Evolutionary conservation across 2,797 vertebrate species (phyloP).

Genomic region (Onychomys arenicola): DNA sequence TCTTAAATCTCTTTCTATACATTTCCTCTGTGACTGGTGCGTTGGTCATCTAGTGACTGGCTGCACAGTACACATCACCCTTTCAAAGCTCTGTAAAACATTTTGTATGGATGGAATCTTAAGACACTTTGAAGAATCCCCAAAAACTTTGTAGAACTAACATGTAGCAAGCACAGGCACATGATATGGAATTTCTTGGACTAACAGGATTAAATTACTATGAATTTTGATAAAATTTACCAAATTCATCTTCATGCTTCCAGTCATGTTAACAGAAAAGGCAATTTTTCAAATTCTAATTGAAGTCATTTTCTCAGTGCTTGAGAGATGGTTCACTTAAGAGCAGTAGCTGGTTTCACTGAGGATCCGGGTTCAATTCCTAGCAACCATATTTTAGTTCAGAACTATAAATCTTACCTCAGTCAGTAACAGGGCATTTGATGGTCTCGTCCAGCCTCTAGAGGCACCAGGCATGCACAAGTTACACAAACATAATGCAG

Average conservation of each 20-base stretch:
- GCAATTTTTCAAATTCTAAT: neutral
- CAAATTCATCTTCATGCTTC: neutral
- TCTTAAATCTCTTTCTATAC: neutral
- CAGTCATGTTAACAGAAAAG: neutral
- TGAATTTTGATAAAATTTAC: neutral
- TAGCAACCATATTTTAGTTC: neutral
- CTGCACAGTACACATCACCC: neutral
- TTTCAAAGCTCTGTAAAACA: neutral
- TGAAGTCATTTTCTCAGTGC: neutral
- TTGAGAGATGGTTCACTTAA: neutral
- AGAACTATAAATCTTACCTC: neutral
- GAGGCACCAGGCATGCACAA: no score
- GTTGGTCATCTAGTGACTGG: neutral
- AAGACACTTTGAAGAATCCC: neutral
- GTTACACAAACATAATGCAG: neutral
- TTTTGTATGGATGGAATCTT: no score
- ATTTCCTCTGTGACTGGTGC: neutral
- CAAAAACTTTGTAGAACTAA: neutral
- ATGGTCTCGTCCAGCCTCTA: neutral
- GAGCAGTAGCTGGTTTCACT: neutral
- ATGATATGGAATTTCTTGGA: neutral
- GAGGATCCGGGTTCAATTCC: neutral
- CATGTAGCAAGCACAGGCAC: neutral
- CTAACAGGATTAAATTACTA: neutral
- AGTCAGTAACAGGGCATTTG: neutral